A percentile compares a stretch with the other conserved stretches of the same genome.
Evolutionary conservation across 1,140 invertebrate species (phyloP).

Genomic region (Drosophila carrolli): DNA sequence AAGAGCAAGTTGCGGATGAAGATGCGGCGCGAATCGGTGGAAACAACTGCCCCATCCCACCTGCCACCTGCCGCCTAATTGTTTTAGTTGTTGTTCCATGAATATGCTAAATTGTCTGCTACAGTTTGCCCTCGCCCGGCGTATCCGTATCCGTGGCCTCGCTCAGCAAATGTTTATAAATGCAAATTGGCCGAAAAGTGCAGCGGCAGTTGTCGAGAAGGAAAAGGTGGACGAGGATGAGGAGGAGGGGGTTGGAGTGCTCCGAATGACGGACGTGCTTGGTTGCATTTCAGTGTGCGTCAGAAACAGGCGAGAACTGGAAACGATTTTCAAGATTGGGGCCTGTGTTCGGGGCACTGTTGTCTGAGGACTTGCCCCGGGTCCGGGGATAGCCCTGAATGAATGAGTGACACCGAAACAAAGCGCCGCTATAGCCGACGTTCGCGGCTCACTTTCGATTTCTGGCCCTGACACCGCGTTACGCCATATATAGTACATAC

Average conservation of each 20-base stretch:
- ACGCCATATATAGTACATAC: not conserved
- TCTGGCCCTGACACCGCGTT: conserved; percentile 44
- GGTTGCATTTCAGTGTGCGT: conserved; percentile 49
- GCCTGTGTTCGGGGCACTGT: not conserved
- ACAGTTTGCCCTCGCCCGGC: conserved; percentile 37
- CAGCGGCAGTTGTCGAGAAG: conserved; percentile 46
- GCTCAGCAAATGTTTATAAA: conserved; percentile 76
- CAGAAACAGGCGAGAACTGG: conserved; percentile 23
- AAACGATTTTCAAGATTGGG: not conserved
- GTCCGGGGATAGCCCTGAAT: conserved; percentile 32
- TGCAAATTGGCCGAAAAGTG: conserved; percentile 81
- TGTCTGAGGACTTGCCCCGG: conserved; percentile 22
- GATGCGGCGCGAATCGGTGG: conserved; percentile 15
- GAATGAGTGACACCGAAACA: conserved; percentile 52
- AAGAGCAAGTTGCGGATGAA: conserved; percentile 20
- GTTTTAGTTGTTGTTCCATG: conserved; percentile 81
- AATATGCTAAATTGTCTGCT: conserved; percentile 80
- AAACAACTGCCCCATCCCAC: conserved; percentile 22
- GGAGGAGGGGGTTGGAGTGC: conserved; percentile 11
- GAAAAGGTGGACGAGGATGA: not conserved
- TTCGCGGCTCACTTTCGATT: conserved; percentile 38
- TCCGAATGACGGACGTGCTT: conserved; percentile 51
- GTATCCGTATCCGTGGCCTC: conserved; percentile 31
- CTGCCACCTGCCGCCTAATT: conserved; percentile 71
- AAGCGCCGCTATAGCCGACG: conserved; percentile 29